These are phyloP conservation scores for Pogona vitticeps DNA, from an alignment of 2,113 vertebrate genomes.

Conservation along the genomic window DNA sequence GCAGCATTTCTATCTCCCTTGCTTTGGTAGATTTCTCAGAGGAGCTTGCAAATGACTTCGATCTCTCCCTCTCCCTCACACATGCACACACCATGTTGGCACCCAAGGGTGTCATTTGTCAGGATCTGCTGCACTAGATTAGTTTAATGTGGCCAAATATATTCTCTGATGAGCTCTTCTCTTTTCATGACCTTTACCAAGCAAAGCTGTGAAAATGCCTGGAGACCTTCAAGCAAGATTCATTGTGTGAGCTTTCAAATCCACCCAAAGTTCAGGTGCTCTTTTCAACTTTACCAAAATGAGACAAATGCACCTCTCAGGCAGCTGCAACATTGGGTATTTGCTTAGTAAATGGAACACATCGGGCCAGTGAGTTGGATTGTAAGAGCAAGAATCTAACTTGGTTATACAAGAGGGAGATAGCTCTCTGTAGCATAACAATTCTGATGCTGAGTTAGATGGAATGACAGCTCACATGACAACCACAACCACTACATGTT, in stretches of 20 bases:
- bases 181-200: constrained; percentile 12
- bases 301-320: background rate
- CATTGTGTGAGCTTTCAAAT: constrained; percentile 7
- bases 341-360: background rate
- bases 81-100: background rate
- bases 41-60: background rate
- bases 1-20: background rate
- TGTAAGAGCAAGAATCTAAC: background rate
- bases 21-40: background rate
- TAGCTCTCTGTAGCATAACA: background rate
- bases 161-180: background rate
- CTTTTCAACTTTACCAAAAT: constrained; percentile 15
- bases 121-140: background rate
- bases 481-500: background rate
- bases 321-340: background rate
- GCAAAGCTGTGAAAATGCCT: constrained; percentile 13
- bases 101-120: constrained; percentile 10
- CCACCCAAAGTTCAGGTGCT: background rate
- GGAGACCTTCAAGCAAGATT: background rate
- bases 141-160: constrained; percentile 11
- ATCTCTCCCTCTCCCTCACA: background rate
- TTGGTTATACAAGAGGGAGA: background rate
- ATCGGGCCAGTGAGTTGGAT: background rate
- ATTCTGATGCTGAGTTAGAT: background rate
- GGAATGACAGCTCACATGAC: background rate